These are phyloP conservation scores for Sipha flava DNA, from an alignment of 1,140 invertebrate genomes.

Conservation along the genomic window DNA sequence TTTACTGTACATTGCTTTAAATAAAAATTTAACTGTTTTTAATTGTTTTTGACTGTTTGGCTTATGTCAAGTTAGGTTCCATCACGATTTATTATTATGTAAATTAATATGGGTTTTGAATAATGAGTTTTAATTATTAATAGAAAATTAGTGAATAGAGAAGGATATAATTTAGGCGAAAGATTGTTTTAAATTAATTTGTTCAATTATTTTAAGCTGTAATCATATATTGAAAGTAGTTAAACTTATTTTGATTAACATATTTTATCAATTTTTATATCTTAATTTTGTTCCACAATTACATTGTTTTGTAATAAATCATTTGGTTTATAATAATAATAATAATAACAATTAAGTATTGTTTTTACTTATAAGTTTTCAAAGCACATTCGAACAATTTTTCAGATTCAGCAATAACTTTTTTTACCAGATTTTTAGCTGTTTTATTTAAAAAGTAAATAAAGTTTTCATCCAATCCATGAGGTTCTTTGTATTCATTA, in stretches of 20 bases:
- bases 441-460: neutral
- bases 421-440: neutral
- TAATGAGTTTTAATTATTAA: too few species aligned
- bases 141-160: too few species aligned
- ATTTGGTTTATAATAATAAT: too few species aligned
- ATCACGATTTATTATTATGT: neutral
- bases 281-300: too few species aligned
- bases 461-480: neutral
- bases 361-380: neutral
- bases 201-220: too few species aligned
- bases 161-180: too few species aligned
- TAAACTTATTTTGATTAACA: too few species aligned
- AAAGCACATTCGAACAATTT: neutral
- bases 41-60: neutral
- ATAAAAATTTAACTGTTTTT: neutral
- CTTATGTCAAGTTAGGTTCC: neutral
- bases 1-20: neutral
- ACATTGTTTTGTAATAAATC: too few species aligned
- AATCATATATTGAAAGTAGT: too few species aligned
- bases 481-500: neutral
- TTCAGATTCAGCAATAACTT: neutral
- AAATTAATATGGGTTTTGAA: too few species aligned
- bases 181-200: too few species aligned
- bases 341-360: neutral
- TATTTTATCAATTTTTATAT: too few species aligned